Evolutionary conservation across 2,113 vertebrate species (phyloP).

Genomic region (Hypocryptadius cinnamomeus): DNA sequence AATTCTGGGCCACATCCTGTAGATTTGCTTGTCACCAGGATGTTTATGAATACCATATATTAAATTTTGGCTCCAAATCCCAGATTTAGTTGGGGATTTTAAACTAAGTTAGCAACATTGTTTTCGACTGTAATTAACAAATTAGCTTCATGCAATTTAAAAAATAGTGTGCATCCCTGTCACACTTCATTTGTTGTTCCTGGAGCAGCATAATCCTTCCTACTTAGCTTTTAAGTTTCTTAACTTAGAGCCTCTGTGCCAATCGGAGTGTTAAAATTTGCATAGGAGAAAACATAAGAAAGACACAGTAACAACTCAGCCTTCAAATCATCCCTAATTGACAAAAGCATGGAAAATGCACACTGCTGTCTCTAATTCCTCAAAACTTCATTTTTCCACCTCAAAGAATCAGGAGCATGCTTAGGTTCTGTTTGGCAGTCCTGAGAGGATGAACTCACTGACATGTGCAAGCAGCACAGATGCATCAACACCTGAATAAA

Average conservation of each 20-base stretch:
- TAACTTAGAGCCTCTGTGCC: not conserved
- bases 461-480: not conserved
- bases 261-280: not conserved
- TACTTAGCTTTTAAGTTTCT: not conserved
- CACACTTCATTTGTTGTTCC: not conserved
- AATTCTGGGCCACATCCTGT: not conserved
- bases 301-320: not conserved
- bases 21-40: not conserved
- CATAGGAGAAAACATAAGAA: not conserved
- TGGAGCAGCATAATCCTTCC: not conserved
- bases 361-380: not conserved
- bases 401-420: not conserved
- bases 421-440: not conserved
- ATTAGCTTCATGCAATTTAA: not conserved
- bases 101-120: not conserved
- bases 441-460: not conserved
- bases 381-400: not conserved
- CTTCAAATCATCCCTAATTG: not conserved
- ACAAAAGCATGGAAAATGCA: not conserved
- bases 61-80: not conserved
- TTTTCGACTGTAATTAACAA: not conserved
- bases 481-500: not conserved
- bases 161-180: not conserved
- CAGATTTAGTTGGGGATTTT: not conserved
- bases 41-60: not conserved